phyloP scores from a whole-genome alignment of 2,797 vertebrate species.

The Halcyon leucocephala region DNA sequence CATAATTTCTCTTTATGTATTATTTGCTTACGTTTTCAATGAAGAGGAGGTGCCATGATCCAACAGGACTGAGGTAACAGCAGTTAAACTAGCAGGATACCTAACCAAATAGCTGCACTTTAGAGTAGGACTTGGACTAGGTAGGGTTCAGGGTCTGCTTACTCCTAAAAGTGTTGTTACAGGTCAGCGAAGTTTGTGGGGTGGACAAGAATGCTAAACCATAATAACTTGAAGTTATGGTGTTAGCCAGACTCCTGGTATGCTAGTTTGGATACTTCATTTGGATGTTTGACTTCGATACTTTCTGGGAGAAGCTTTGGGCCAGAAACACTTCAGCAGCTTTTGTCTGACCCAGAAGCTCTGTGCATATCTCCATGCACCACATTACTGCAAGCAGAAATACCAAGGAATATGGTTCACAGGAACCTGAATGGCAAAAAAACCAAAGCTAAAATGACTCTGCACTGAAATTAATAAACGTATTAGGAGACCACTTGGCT shows the following conservation, averaged over 20 bases:
- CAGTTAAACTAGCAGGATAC: background rate
- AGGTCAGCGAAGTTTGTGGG: background rate
- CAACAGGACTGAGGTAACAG: background rate
- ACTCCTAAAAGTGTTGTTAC: background rate
- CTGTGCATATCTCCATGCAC: background rate
- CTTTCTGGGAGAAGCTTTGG: background rate
- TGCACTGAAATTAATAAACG: slow-evolving; percentile 11
- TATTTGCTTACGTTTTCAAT: background rate
- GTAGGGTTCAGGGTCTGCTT: background rate
- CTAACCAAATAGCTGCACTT: background rate
- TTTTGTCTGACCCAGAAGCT: background rate
- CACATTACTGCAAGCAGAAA: background rate
- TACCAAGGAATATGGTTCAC: background rate
- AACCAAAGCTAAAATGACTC: background rate
- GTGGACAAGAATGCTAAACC: background rate
- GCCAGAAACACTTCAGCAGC: background rate
- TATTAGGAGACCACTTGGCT: background rate
- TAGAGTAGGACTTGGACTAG: background rate
- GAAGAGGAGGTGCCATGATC: background rate
- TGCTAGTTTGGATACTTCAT: background rate
- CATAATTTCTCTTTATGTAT: background rate
- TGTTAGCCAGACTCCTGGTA: background rate
- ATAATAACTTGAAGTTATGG: background rate
- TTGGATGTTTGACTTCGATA: background rate
- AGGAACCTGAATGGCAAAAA: background rate